Conservation (phyloP, 1,140 invertebrate species). For the Diuraphis noxia region DNA sequence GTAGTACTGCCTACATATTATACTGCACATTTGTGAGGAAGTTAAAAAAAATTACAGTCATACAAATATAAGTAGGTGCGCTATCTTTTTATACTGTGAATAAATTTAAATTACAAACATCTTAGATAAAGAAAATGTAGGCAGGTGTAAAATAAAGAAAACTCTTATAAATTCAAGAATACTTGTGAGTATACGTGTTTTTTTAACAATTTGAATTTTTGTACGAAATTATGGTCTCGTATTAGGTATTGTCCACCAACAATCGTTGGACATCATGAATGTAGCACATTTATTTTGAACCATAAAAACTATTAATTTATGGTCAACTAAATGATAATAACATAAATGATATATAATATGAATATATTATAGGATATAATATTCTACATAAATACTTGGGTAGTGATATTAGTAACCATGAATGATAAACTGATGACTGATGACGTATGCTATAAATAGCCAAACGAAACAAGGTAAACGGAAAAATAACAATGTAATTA, state of each 20-base stretch:
- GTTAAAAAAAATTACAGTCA: not conserved
- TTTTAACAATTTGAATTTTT: not conserved
- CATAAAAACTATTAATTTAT: not conserved
- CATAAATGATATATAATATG: too few relatives aligned
- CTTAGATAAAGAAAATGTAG: not conserved
- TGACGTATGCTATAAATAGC: not conserved
- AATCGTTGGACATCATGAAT: not conserved
- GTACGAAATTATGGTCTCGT: not conserved
- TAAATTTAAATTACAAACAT: not conserved
- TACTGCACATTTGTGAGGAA: not conserved
- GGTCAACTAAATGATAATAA: not conserved
- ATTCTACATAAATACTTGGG: not conserved
- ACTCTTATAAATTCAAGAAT: not conserved
- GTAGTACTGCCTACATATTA: not conserved
- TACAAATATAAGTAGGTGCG: not conserved
- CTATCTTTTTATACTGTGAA: not conserved
- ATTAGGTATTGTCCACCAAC: not conserved
- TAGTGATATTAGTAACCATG: not conserved
- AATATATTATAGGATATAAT: too few relatives aligned
- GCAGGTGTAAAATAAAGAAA: not conserved
- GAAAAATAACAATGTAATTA: not conserved
- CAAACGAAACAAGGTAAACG: not conserved
- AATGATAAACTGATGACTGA: not conserved
- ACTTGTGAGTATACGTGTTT: not conserved
- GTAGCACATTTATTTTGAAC: not conserved